Conservation (phyloP, 2,888 invertebrate species). For the Sphinx pinastri region DNA sequence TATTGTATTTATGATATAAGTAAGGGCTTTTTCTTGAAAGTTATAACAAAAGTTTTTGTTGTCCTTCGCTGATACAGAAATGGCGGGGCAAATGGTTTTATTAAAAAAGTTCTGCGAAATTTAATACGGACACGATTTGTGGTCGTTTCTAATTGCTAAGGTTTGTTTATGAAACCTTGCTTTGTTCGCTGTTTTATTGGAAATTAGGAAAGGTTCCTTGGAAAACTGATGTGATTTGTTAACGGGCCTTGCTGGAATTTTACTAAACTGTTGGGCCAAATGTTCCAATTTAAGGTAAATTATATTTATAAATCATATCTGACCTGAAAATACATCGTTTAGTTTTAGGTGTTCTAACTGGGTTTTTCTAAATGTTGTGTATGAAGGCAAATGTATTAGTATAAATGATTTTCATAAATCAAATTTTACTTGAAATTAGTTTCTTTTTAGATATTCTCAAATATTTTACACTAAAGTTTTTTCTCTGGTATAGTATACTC, state of each 20-base stretch:
- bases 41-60: neutral
- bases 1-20: neutral
- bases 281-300: neutral
- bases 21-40: constrained; percentile 8
- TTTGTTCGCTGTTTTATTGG: constrained; percentile 29
- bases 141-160: constrained; percentile 31
- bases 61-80: neutral
- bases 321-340: neutral
- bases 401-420: too few relatives aligned
- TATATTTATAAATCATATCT: neutral
- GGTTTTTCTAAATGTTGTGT: neutral
- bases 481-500: too few relatives aligned
- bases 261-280: neutral
- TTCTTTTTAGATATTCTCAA: too few relatives aligned
- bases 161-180: constrained; percentile 35
- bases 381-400: neutral
- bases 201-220: neutral
- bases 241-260: neutral
- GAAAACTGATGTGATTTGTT: neutral
- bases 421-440: too few relatives aligned
- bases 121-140: constrained; percentile 33
- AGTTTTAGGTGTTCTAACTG: neutral
- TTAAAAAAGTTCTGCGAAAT: constrained; percentile 44
- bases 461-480: too few relatives aligned
- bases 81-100: constrained; percentile 32